Percentiles rank a stretch among this genome's conserved stretches.
phyloP scores from a whole-genome alignment of 2,797 vertebrate species.

The Apodemus agrarius region DNA sequence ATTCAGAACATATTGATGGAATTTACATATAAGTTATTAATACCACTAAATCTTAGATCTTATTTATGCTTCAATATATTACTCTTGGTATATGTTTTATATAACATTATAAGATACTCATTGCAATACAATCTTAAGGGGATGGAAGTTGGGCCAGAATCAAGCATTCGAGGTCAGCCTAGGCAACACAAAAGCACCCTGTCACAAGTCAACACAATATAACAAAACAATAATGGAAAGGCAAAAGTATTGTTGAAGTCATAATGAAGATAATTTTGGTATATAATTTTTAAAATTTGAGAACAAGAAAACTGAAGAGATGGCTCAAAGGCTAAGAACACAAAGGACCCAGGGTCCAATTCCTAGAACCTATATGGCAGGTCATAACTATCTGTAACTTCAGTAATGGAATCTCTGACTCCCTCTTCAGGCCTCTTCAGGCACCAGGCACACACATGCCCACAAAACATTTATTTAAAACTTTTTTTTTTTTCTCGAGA shows the following conservation, averaged over 20 bases:
- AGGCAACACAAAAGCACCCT: background rate
- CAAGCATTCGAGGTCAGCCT: background rate
- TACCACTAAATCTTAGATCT: background rate
- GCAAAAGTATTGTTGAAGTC: background rate
- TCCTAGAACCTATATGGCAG: background rate
- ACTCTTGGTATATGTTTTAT: background rate
- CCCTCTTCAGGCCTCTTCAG: background rate
- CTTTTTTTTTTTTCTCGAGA: no score
- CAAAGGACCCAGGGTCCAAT: background rate
- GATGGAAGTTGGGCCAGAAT: background rate
- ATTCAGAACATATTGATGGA: background rate
- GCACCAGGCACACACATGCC: background rate
- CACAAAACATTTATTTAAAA: background rate
- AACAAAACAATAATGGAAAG: background rate
- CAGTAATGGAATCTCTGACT: background rate
- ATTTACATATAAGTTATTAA: background rate
- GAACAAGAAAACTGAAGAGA: conserved; percentile 83
- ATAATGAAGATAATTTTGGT: background rate
- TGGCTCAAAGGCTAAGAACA: conserved; percentile 77
- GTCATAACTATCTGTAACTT: background rate
- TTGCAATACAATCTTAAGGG: background rate
- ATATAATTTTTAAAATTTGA: conserved; percentile 82
- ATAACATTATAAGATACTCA: background rate
- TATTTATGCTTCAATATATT: conserved; percentile 3
- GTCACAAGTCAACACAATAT: background rate